Evolutionary conservation across 2,113 vertebrate genomes (phyloP).

Genomic region (Esox niger): DNA sequence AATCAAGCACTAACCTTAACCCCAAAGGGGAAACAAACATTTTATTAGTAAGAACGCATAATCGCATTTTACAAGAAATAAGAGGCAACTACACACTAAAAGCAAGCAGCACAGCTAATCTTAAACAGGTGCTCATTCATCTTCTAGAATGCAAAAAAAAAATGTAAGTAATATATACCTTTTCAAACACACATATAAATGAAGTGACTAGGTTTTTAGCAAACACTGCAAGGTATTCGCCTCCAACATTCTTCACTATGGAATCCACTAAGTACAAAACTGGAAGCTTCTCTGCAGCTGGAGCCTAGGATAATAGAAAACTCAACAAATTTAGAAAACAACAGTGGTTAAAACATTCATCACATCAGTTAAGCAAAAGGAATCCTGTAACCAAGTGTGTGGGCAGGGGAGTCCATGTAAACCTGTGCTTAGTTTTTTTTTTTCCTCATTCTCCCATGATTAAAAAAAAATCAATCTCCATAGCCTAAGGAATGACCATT

Average conservation of each 20-base stretch:
- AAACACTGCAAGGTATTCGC: conserved; percentile 98
- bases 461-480: too few species aligned
- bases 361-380: conserved; percentile 31
- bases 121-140: conserved; percentile 1
- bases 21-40: neutral
- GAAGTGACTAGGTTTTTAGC: conserved; percentile 99
- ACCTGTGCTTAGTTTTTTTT: too few species aligned
- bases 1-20: neutral
- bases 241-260: conserved; percentile 99
- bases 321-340: conserved; percentile 97
- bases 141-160: conserved; percentile 16
- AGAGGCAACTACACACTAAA: neutral
- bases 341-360: conserved; percentile 69
- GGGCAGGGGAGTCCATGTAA: too few species aligned
- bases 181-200: conserved; percentile 99
- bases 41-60: conserved; percentile 2
- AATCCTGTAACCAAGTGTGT: too few species aligned
- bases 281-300: conserved; percentile 93
- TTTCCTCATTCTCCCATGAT: too few species aligned
- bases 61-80: neutral
- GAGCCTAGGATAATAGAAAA: conserved; percentile 97
- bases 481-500: too few species aligned
- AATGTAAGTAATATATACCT: conserved; percentile 87
- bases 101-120: conserved; percentile 22
- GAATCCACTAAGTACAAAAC: conserved; percentile 99